These are phyloP conservation scores for Ornithoptera priamus DNA, from an alignment of 2,888 invertebrate genomes.

Conservation along the genomic window DNA sequence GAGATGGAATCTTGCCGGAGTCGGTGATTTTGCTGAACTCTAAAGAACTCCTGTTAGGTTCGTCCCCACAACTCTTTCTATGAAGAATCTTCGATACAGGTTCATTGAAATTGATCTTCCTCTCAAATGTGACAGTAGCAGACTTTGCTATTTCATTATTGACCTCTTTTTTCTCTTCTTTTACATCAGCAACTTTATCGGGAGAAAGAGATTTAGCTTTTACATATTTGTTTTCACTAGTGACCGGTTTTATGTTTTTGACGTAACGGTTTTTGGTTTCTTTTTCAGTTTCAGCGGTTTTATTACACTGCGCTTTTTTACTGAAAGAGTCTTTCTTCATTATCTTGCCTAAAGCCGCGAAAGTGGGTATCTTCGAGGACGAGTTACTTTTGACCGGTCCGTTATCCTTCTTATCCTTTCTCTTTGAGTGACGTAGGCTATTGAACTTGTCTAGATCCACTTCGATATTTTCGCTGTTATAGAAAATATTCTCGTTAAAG, in stretches of 20 bases:
- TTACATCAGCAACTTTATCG: conserved; percentile 55
- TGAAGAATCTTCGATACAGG: conserved; percentile 46
- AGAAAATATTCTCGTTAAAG: conserved; percentile 76
- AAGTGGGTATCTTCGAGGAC: conserved; percentile 74
- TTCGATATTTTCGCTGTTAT: conserved; percentile 73
- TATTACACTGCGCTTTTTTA: conserved; percentile 56
- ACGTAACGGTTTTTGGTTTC: conserved; percentile 61
- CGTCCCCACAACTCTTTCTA: conserved; percentile 74
- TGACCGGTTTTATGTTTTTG: conserved; percentile 60
- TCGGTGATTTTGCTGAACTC: conserved; percentile 64
- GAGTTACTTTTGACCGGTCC: conserved; percentile 68
- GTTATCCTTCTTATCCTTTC: conserved; percentile 57
- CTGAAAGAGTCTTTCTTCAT: conserved; percentile 74
- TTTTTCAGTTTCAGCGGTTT: conserved; percentile 45
- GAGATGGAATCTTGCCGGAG: conserved; percentile 83
- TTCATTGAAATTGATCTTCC: conserved; percentile 7
- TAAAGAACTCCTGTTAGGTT: conserved; percentile 51
- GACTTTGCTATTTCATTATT: conserved; percentile 18
- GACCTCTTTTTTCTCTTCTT: conserved; percentile 49
- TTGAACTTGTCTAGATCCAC: conserved; percentile 71
- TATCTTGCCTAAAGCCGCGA: conserved; percentile 73
- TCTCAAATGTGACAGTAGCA: conserved; percentile 30
- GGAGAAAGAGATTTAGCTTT: conserved; percentile 70
- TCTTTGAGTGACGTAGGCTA: conserved; percentile 69
- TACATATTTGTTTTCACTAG: conserved; percentile 65